Percentiles rank a stretch among this genome's conserved stretches.
Conservation (phyloP, 2,113 vertebrate genomes). For the Elgaria multicarinata region DNA sequence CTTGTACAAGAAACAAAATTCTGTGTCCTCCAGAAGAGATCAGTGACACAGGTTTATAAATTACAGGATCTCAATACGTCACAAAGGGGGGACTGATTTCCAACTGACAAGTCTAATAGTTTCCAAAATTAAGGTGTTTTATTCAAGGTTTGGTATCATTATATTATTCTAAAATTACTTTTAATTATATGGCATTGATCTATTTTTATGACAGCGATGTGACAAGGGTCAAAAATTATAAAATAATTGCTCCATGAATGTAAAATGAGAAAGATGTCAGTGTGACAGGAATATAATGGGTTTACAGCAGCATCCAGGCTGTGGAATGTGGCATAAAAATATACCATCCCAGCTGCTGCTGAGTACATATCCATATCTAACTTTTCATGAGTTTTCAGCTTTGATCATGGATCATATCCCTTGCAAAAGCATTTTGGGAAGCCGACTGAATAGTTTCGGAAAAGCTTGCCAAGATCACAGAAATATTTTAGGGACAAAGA, state of each 20-base stretch:
- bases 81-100: slow-evolving; percentile 9
- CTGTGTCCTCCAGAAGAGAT: not conserved
- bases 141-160: slow-evolving; percentile 15
- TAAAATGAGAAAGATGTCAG: slow-evolving; percentile 2
- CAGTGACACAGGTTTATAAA: not conserved
- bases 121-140: slow-evolving; percentile 30
- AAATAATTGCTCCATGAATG: not conserved
- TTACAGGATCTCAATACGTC: fast-evolving
- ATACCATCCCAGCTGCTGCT: not conserved
- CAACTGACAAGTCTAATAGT: slow-evolving; percentile 19
- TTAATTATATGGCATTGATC: slow-evolving; percentile 32
- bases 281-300: not conserved
- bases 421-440: not conserved
- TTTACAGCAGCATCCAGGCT: not conserved
- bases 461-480: slow-evolving; percentile 9
- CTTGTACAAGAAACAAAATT: not conserved
- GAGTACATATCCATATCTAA: not conserved
- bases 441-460: slow-evolving; percentile 27
- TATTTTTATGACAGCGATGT: slow-evolving; percentile 15
- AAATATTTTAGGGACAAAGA: slow-evolving; percentile 44
- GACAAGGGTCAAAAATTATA: slow-evolving; percentile 44
- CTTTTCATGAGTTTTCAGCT: slow-evolving; percentile 2
- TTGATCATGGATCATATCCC: not conserved
- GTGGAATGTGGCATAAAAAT: not conserved
- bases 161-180: slow-evolving; percentile 49